Evolutionary conservation across 2,888 invertebrate species (phyloP).

Genomic region (Odontomyia ornata): DNA sequence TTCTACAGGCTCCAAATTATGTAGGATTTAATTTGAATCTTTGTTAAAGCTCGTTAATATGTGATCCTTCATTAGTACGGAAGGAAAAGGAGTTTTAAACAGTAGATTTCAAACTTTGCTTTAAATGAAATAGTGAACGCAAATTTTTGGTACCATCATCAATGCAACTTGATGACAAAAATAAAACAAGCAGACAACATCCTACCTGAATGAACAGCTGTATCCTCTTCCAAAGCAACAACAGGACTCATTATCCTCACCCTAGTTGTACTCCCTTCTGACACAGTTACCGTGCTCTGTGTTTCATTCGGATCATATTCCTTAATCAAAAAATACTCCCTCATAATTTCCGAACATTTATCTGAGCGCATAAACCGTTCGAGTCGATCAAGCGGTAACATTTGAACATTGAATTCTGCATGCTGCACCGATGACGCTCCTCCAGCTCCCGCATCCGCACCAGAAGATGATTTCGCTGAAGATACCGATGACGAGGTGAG

Average conservation of each 20-base stretch:
- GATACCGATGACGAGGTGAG: conserved; percentile 63
- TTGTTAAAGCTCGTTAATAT: too few species aligned
- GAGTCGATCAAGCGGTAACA: conserved; percentile 60
- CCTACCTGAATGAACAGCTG: conserved; percentile 77
- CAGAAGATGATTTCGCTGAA: conserved; percentile 46
- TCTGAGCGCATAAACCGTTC: conserved; percentile 62
- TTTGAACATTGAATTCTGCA: conserved; percentile 57
- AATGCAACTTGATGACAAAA: too few species aligned
- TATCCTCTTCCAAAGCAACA: conserved; percentile 66
- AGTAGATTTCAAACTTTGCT: too few species aligned
- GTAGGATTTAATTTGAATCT: too few species aligned
- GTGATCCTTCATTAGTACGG: too few species aligned
- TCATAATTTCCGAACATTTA: conserved; percentile 60
- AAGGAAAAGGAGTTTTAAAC: too few species aligned
- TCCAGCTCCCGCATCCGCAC: not conserved
- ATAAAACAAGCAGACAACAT: too few species aligned
- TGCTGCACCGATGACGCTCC: not conserved
- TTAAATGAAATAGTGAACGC: too few species aligned
- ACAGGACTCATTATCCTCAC: conserved; percentile 31
- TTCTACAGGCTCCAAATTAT: too few species aligned
- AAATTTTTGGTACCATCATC: too few species aligned
- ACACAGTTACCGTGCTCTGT: not conserved
- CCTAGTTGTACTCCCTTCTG: conserved; percentile 15
- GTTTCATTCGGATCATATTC: conserved; percentile 52
- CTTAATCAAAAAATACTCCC: conserved; percentile 61